A percentile compares a stretch with the other conserved stretches of the same genome.
These are phyloP conservation scores for Arctia plantaginis DNA, from an alignment of 2,888 invertebrate genomes.

Conservation along the genomic window DNA sequence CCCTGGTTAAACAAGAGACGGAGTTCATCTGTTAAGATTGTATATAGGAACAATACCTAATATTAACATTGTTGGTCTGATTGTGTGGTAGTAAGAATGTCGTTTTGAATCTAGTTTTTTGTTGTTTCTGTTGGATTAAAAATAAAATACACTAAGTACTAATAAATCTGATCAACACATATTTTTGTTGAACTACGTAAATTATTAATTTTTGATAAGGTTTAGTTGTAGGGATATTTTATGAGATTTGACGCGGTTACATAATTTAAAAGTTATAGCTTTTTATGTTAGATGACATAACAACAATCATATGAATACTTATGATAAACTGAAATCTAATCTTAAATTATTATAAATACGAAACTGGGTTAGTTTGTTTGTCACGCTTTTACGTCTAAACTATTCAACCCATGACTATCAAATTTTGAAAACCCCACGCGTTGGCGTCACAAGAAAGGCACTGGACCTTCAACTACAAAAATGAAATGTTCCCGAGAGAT, in stretches of 20 bases:
- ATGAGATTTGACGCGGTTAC: neutral
- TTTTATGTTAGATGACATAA: neutral
- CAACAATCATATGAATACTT: too few relatives aligned
- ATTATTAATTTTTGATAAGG: neutral
- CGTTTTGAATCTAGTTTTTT: slow-evolving; percentile 15
- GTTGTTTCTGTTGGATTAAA: neutral
- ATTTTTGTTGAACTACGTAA: neutral
- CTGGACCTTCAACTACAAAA: neutral
- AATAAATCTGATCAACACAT: neutral
- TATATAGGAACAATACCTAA: slow-evolving; percentile 15
- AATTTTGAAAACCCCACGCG: too few relatives aligned
- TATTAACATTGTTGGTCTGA: slow-evolving; percentile 3
- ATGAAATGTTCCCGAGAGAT: neutral
- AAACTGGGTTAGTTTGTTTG: neutral
- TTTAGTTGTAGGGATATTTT: neutral
- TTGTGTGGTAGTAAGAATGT: slow-evolving; percentile 13
- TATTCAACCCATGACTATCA: too few relatives aligned
- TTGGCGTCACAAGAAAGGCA: neutral
- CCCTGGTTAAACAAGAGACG: slow-evolving; percentile 25
- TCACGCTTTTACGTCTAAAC: too few relatives aligned
- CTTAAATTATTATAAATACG: neutral
- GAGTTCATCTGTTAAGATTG: slow-evolving; percentile 37
- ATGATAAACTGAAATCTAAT: neutral
- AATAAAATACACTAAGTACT: neutral
- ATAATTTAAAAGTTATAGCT: neutral